phyloP scores from a whole-genome alignment of 2,888 invertebrate species.

The Phrixothrix hirtus region DNA sequence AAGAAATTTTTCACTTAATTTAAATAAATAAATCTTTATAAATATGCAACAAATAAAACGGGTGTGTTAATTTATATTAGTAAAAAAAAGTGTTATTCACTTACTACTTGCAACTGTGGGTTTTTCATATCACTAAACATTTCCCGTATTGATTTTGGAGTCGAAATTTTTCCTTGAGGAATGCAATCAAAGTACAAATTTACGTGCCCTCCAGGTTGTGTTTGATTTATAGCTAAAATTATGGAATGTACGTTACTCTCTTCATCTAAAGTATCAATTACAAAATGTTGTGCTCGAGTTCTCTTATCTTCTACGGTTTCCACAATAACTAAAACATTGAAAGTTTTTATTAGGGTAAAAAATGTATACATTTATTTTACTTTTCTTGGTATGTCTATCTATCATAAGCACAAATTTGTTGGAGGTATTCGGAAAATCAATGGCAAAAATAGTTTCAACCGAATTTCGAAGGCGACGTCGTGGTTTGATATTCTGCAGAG shows the following conservation, averaged over 20 bases:
- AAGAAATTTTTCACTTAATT: too few relatives aligned
- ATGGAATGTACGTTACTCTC: slow-evolving; percentile 62
- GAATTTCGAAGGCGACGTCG: slow-evolving; percentile 55
- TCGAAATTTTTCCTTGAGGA: slow-evolving; percentile 65
- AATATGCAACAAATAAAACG: background rate
- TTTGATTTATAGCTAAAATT: slow-evolving; percentile 61
- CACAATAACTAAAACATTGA: slow-evolving; percentile 61
- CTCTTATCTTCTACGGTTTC: slow-evolving; percentile 65
- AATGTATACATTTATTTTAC: slow-evolving; percentile 47
- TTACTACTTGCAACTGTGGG: slow-evolving; percentile 63
- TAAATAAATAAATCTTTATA: too few relatives aligned
- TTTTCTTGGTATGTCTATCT: slow-evolving; percentile 60
- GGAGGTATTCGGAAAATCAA: slow-evolving; percentile 60
- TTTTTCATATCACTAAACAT: slow-evolving; percentile 61
- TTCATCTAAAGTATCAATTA: slow-evolving; percentile 61
- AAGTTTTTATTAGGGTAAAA: background rate
- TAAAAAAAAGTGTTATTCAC: slow-evolving; percentile 38
- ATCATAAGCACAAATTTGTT: slow-evolving; percentile 61
- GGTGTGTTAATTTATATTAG: background rate
- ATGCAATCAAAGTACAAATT: slow-evolving; percentile 69
- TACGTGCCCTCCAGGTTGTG: slow-evolving; percentile 62
- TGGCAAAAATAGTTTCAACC: slow-evolving; percentile 60
- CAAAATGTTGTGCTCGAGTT: slow-evolving; percentile 64
- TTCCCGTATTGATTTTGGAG: slow-evolving; percentile 63
- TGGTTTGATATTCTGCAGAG: slow-evolving; percentile 59